Evolutionary conservation across 2,113 vertebrate species (phyloP).

Genomic region (Neofelis nebulosa): DNA sequence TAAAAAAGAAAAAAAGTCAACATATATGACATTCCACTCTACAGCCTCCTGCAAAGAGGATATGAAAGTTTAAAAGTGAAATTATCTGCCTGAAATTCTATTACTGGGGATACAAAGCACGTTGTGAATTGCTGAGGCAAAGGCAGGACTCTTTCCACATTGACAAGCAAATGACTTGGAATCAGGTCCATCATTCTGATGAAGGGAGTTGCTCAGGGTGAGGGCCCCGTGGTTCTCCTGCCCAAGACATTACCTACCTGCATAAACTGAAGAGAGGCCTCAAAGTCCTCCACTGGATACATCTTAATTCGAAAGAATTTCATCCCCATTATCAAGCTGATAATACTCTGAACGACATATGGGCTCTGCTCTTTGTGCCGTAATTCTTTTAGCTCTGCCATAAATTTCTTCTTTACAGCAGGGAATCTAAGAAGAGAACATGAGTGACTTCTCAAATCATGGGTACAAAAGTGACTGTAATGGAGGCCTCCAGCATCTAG

Average conservation of each 20-base stretch:
- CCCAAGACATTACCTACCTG: constrained; percentile 93
- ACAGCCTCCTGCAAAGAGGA: not conserved
- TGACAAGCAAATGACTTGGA: not conserved
- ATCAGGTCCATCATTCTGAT: not conserved
- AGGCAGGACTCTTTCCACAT: not conserved
- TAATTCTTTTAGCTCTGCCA: constrained; percentile 96
- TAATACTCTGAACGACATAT: constrained; percentile 95
- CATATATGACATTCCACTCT: not conserved
- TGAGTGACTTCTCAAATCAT: not conserved
- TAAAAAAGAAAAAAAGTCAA: not conserved
- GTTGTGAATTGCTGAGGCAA: not conserved
- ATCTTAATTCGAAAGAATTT: constrained; percentile 99
- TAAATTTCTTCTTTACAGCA: constrained; percentile 98
- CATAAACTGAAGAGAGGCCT: constrained; percentile 99
- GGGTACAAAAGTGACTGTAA: not conserved
- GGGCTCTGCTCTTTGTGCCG: constrained; percentile 97
- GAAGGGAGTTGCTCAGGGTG: not conserved
- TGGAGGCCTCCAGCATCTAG: not conserved
- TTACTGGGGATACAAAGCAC: not conserved
- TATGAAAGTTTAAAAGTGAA: constrained; percentile 25
- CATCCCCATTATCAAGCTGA: constrained; percentile 99
- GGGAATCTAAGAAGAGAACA: constrained; percentile 89
- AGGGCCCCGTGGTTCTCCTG: not conserved
- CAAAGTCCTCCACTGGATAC: constrained; percentile 99
- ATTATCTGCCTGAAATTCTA: not conserved